Evolutionary conservation across 1,140 invertebrate genomes (phyloP).

Genomic region (Diabrotica undecimpunctata): DNA sequence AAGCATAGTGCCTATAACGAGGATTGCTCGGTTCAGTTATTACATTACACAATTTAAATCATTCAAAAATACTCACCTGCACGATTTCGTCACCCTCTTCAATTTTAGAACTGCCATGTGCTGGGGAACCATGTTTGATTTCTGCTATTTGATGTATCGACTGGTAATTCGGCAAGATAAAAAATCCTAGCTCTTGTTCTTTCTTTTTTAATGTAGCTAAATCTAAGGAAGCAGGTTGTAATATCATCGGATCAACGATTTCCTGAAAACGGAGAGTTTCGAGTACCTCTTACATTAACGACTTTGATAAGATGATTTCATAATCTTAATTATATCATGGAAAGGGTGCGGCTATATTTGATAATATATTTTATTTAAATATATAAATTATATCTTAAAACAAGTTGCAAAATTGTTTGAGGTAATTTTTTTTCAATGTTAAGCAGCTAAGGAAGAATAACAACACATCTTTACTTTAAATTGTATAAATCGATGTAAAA

Average conservation of each 20-base stretch:
- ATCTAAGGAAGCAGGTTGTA: constrained; percentile 84
- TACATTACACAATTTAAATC: too few relatives aligned
- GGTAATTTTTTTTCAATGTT: too few relatives aligned
- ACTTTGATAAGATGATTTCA: background rate
- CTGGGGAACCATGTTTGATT: constrained; percentile 79
- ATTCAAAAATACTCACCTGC: constrained; percentile 56
- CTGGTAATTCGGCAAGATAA: constrained; percentile 79
- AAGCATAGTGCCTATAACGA: too few relatives aligned
- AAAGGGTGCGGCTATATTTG: too few relatives aligned
- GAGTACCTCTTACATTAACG: background rate
- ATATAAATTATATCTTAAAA: too few relatives aligned
- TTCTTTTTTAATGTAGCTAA: constrained; percentile 82
- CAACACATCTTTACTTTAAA: too few relatives aligned
- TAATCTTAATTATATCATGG: background rate
- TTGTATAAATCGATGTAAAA: too few relatives aligned
- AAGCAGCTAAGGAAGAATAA: too few relatives aligned
- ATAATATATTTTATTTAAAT: too few relatives aligned
- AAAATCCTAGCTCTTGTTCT: constrained; percentile 75
- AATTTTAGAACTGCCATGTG: constrained; percentile 83
- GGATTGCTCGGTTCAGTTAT: too few relatives aligned
- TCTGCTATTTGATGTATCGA: constrained; percentile 83
- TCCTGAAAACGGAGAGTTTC: constrained; percentile 51
- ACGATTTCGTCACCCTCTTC: constrained; percentile 92
- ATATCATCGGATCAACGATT: constrained; percentile 79
- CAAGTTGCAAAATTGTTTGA: too few relatives aligned